These are phyloP conservation scores for Glaucopsyche alexis DNA, from an alignment of 2,888 invertebrate species.

Conservation along the genomic window DNA sequence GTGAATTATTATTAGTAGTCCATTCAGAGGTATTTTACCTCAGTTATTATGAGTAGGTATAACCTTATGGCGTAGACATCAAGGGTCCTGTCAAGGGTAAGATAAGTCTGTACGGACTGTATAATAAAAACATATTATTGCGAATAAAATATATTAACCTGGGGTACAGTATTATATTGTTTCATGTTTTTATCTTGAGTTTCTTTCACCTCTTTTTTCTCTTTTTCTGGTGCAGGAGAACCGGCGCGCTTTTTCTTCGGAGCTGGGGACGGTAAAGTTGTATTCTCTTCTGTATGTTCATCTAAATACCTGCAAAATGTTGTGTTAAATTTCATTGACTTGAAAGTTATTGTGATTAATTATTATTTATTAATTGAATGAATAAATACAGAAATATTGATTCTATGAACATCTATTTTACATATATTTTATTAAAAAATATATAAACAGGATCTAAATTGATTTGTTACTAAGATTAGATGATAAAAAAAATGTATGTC, in stretches of 20 bases:
- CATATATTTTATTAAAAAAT: too few relatives aligned
- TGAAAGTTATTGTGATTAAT: background rate
- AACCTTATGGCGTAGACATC: too few relatives aligned
- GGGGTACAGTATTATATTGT: constrained; percentile 58
- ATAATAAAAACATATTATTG: background rate
- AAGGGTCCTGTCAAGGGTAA: too few relatives aligned
- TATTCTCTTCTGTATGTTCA: constrained; percentile 70
- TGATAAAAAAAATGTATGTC: constrained; percentile 49
- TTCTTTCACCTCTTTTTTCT: constrained; percentile 44
- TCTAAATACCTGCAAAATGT: constrained; percentile 61
- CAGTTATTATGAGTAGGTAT: too few relatives aligned
- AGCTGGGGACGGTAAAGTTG: constrained; percentile 60
- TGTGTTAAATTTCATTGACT: too few relatives aligned
- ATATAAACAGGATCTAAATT: background rate
- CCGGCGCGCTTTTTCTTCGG: constrained; percentile 61
- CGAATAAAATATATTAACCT: constrained; percentile 44
- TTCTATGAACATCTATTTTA: too few relatives aligned
- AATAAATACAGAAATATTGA: too few relatives aligned
- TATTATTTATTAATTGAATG: background rate
- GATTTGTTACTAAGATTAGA: background rate
- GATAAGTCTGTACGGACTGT: too few relatives aligned
- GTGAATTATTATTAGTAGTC: background rate
- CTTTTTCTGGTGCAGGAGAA: constrained; percentile 48
- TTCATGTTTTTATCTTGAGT: constrained; percentile 50
- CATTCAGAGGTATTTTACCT: too few relatives aligned